These are phyloP conservation scores for Petaurus breviceps DNA, from an alignment of 2,113 vertebrate genomes.

Conservation along the genomic window DNA sequence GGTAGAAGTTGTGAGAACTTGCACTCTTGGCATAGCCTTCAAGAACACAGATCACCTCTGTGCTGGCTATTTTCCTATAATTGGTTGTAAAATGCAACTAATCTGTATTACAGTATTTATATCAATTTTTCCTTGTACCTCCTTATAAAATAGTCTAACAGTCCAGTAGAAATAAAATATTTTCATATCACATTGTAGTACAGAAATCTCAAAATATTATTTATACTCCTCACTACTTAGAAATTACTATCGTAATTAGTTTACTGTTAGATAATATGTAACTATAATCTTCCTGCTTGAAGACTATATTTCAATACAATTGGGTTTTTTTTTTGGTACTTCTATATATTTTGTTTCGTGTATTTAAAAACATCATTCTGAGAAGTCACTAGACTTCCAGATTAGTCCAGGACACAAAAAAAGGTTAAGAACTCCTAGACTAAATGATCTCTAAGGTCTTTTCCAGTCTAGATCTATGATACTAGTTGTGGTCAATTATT, in stretches of 20 bases:
- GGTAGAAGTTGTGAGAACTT: neutral
- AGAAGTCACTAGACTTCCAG: neutral
- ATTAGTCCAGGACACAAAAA: neutral
- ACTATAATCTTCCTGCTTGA: no score
- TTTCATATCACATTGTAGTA: no score
- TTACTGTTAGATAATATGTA: no score
- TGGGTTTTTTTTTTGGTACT: neutral
- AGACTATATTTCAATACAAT: no score
- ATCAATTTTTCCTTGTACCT: neutral
- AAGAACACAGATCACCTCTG: neutral
- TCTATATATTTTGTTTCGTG: neutral
- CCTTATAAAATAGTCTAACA: neutral
- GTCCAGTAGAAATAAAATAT: no score
- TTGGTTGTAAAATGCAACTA: neutral
- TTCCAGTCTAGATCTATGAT: neutral
- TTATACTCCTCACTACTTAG: no score
- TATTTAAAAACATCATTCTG: neutral
- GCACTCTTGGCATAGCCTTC: neutral
- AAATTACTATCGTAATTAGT: no score
- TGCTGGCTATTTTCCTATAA: neutral
- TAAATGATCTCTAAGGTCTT: neutral
- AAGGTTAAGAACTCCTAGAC: neutral
- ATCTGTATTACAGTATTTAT: neutral
- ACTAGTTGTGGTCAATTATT: neutral
- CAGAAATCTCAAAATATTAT: no score